Evolutionary conservation across 2,888 invertebrate genomes (phyloP).

Genomic region (Lycia hirtaria): DNA sequence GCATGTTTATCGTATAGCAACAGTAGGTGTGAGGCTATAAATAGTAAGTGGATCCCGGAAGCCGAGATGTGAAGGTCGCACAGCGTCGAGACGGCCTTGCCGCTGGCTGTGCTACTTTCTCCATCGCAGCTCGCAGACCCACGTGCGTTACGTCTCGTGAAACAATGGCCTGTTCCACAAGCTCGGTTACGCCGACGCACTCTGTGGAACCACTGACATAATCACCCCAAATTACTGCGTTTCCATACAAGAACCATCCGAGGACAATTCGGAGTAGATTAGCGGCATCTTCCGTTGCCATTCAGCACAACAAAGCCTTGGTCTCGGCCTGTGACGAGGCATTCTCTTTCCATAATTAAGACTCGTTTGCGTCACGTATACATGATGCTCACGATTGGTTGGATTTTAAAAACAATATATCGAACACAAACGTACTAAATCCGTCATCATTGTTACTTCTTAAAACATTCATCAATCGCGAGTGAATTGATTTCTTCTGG

Average conservation of each 20-base stretch:
- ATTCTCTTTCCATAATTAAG: conserved; percentile 69
- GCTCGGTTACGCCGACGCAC: conserved; percentile 68
- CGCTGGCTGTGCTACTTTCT: conserved; percentile 81
- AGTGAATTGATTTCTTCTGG: no score
- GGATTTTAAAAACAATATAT: conserved; percentile 2
- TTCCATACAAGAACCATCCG: conserved; percentile 62
- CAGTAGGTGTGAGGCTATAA: conserved; percentile 35
- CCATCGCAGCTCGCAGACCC: conserved; percentile 65
- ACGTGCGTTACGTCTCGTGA: conserved; percentile 71
- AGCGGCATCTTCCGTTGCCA: conserved; percentile 63
- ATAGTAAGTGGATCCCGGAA: conserved; percentile 68
- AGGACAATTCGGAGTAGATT: conserved; percentile 70
- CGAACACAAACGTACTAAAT: neutral
- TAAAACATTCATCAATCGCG: no score
- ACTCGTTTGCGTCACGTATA: conserved; percentile 29
- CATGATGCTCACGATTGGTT: conserved; percentile 10
- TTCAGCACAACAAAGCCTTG: conserved; percentile 75
- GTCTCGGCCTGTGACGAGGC: conserved; percentile 68
- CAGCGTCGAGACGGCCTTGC: conserved; percentile 77
- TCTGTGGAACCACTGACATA: conserved; percentile 75
- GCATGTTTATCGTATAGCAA: conserved; percentile 11
- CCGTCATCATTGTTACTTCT: conserved; percentile 9
- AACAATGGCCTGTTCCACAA: conserved; percentile 68
- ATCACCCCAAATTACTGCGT: conserved; percentile 71
- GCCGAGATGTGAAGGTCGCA: conserved; percentile 71